Conservation (phyloP, 2,113 vertebrate species). For the Gopherus flavomarginatus region DNA sequence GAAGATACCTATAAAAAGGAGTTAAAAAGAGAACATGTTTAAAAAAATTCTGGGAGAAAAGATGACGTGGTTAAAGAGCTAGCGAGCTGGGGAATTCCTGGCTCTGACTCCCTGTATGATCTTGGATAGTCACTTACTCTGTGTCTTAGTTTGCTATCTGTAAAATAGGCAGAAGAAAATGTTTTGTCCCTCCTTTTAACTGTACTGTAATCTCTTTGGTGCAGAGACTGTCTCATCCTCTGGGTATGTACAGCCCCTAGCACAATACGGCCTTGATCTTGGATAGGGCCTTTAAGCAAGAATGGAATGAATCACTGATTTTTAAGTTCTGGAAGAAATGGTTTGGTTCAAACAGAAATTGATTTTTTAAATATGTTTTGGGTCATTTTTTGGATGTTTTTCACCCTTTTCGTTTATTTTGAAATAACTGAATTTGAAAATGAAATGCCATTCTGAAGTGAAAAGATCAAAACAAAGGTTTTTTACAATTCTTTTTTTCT, state of each 20-base stretch:
- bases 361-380: background rate
- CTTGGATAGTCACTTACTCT: background rate
- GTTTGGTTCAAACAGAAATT: background rate
- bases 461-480: background rate
- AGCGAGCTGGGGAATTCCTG: background rate
- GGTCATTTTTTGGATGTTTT: background rate
- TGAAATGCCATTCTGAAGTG: background rate
- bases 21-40: background rate
- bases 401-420: background rate
- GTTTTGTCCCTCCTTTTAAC: background rate
- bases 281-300: background rate
- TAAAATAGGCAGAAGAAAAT: background rate
- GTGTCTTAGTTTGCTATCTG: background rate
- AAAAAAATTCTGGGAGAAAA: background rate
- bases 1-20: background rate
- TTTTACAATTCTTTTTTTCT: background rate
- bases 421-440: background rate
- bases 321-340: background rate
- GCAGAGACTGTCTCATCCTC: background rate
- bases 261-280: background rate
- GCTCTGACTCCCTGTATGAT: background rate
- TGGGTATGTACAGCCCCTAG: rapidly evolving
- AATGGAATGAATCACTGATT: background rate
- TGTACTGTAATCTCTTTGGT: background rate
- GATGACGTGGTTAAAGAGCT: background rate